These are phyloP conservation scores for Cetoscarus ocellatus DNA, from an alignment of 2,797 vertebrate species.

Conservation along the genomic window DNA sequence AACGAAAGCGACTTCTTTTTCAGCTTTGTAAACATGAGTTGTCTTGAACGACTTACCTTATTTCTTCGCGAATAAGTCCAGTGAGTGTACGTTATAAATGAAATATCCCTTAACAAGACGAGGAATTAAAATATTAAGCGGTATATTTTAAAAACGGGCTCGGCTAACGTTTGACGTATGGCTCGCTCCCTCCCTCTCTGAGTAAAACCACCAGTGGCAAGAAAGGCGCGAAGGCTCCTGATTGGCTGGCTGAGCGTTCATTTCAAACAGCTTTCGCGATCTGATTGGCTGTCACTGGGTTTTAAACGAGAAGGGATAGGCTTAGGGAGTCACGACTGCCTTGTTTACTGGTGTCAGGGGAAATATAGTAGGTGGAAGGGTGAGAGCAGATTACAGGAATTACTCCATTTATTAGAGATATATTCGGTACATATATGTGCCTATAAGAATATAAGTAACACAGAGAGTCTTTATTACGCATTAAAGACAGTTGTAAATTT, in stretches of 20 bases:
- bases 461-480: no score
- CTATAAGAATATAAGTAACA: no score
- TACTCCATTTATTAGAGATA: neutral
- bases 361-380: slow-evolving; percentile 17
- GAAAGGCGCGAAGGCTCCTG: slow-evolving; percentile 82
- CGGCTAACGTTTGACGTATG: slow-evolving; percentile 61
- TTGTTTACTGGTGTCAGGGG: slow-evolving; percentile 64
- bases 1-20: slow-evolving; percentile 12
- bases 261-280: slow-evolving; percentile 72
- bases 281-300: slow-evolving; percentile 71
- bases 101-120: slow-evolving; percentile 7
- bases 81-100: neutral
- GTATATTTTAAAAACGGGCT: slow-evolving; percentile 56
- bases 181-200: slow-evolving; percentile 78
- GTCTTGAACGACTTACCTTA: slow-evolving; percentile 65
- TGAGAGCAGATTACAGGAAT: neutral
- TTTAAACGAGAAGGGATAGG: slow-evolving; percentile 62
- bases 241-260: slow-evolving; percentile 76
- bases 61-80: slow-evolving; percentile 5
- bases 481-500: no score
- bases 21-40: neutral
- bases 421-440: no score
- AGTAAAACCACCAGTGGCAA: slow-evolving; percentile 62
- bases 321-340: slow-evolving; percentile 32
- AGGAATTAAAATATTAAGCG: slow-evolving; percentile 40